Conservation (phyloP, 1,140 invertebrate species). For the Penaeus chinensis region DNA sequence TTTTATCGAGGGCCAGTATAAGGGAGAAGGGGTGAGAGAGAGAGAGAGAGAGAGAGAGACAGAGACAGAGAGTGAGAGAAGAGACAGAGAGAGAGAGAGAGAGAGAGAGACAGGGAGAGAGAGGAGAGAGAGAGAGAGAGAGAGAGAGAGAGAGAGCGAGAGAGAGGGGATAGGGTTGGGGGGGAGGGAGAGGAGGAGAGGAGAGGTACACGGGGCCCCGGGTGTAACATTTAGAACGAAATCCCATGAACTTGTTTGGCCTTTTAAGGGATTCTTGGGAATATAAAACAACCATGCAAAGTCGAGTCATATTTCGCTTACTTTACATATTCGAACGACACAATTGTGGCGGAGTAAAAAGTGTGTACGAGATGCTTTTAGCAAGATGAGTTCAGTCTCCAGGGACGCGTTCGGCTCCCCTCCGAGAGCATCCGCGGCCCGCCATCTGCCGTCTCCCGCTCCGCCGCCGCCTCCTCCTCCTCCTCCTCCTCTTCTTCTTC, state of each 20-base stretch:
- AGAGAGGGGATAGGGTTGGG: too few relatives aligned
- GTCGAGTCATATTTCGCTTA: constrained; percentile 11
- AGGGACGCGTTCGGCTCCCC: not conserved
- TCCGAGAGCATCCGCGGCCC: constrained; percentile 6
- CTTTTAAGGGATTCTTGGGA: too few relatives aligned
- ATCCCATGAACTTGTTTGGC: too few relatives aligned
- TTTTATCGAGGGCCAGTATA: not conserved
- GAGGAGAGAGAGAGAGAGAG: too few relatives aligned
- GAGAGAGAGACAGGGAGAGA: too few relatives aligned
- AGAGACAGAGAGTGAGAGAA: not conserved
- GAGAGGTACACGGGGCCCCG: too few relatives aligned
- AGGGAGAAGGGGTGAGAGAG: constrained; percentile 10
- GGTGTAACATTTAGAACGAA: too few relatives aligned
- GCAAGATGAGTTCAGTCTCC: constrained; percentile 18
- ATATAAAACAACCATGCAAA: too few relatives aligned
- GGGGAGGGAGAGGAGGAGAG: too few relatives aligned
- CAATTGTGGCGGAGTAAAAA: constrained; percentile 16
- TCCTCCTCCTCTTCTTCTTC: constrained; percentile 14
- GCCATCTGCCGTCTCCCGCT: not conserved
- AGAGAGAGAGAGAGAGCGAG: too few relatives aligned
- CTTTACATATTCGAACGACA: constrained; percentile 23
- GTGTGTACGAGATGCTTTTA: constrained; percentile 18
- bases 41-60: constrained; percentile 17
- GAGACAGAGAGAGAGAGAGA: not conserved
- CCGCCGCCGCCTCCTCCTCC: not conserved